These are phyloP conservation scores for Ceratina australensis DNA, from an alignment of 1,140 invertebrate genomes.

Conservation along the genomic window DNA sequence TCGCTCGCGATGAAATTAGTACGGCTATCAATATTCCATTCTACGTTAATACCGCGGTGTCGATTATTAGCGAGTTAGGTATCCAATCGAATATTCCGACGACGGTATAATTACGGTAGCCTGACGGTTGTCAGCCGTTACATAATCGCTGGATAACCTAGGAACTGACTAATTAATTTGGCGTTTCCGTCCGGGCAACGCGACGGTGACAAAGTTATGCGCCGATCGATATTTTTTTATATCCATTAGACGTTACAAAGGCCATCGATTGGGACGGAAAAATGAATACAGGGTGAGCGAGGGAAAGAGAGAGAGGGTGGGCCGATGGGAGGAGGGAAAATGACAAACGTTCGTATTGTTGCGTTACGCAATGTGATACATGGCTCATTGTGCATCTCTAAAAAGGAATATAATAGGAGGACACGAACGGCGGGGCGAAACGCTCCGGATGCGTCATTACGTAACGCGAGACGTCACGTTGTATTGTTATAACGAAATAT, in stretches of 20 bases:
- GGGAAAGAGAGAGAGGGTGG: background rate
- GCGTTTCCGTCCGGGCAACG: slow-evolving; percentile 12
- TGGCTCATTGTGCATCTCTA: background rate
- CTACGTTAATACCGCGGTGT: slow-evolving; percentile 66
- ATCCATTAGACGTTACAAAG: no score
- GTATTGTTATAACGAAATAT: slow-evolving; percentile 8
- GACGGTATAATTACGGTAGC: slow-evolving; percentile 65
- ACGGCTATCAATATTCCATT: slow-evolving; percentile 65
- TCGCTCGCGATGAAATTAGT: slow-evolving; percentile 55
- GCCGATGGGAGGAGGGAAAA: no score
- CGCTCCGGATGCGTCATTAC: background rate
- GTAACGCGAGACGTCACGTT: slow-evolving; percentile 17
- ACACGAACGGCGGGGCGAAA: background rate
- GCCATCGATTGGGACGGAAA: slow-evolving; percentile 1
- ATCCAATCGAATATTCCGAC: slow-evolving; percentile 68
- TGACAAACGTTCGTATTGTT: background rate
- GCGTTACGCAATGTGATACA: slow-evolving; percentile 29
- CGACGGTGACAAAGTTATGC: no score
- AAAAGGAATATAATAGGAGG: slow-evolving; percentile 18
- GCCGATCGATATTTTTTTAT: no score
- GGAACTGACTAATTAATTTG: slow-evolving; percentile 56
- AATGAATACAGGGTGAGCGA: background rate
- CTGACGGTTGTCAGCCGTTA: slow-evolving; percentile 56
- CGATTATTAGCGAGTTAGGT: slow-evolving; percentile 70
- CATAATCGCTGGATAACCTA: slow-evolving; percentile 52